Evolutionary conservation across 2,888 invertebrate species (phyloP), one percentile per base, ranked within the genome.

Genomic region (Polymixis lichenea): DNA sequence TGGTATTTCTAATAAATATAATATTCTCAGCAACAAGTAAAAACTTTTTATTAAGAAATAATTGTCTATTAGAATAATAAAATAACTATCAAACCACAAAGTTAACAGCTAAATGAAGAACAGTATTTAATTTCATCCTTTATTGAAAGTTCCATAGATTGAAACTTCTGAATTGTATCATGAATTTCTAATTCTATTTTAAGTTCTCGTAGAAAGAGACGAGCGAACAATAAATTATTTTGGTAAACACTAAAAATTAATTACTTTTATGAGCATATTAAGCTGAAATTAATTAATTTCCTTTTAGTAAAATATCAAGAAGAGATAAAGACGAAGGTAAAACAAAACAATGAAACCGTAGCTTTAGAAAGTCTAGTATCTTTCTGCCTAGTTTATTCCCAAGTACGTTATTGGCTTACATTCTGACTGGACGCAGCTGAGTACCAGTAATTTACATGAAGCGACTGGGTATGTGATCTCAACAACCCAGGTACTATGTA

Each of bases 21-120:
- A 72, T 72, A 65, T 56, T 56, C 25, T 15, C 1, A 17, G n/a
- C 5, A 25, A n/a, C 17, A 49, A 70, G 2, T 55, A 32, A 68
- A 46, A 55, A 61, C 32, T 70, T 53, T 55, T 55, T 2, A 61
- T 28, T 17, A 19, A 17, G 7, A 46, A 0, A 17, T 61, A 70
- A 55, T 78, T 78, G 53, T 17, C 17, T 28, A 15, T 38, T 46
- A 19, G 2, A 49, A 43, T 32, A 80, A 28, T 51, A 0, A 43
- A 80, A 51, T 56, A 51, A 17, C 28, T 25, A 64, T 22, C 17
- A 77, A 81, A 74, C 64, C 51, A 46, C 43, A 46, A 77, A 56
- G 49, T 43, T 62, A 7, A 15, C 8, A 72, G 43, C 17, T 5
- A 43, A 81, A 32, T 46, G 17, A 11, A 17, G 22, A 46, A 8